Base-by-base conservation (phyloP, 2,888 invertebrate genomes). In the Dusona sp. region DNA sequence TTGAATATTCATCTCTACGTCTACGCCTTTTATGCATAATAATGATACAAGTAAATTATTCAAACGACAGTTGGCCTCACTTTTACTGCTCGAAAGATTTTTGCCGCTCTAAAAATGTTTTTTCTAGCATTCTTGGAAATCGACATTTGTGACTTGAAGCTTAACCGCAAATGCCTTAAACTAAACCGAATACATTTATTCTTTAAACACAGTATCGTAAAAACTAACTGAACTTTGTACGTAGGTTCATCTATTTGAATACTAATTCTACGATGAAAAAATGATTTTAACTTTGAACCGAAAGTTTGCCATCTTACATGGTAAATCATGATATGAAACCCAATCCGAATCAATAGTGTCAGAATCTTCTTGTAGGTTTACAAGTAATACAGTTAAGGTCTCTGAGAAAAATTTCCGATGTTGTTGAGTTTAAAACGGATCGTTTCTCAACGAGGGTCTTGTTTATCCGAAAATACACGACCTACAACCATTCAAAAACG, bases 401-500 rank as follows among this genome's bases (percentile, higher is more conserved):
- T 48, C 33, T 72, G 7, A 29, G 36, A 29, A 9, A 42, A 29
- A 9, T 25, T 72, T 72, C 16, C n/a, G 42, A 54, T 65, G 75
- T 65, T 80, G 11, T 45, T 42, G 16, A 85, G 48, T 1, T 22
- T 54, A 8, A 77, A 25, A 64, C 78, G 25, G 42, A 83, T 78
- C 33, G 33, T 67, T 42, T 78, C 22, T 19, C 83, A n/a, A n/a
- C 11, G 29, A 16, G 25, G 45, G 6, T 70, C 36, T 19, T 72
- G 68, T 68, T 84, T 78, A 25, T 72, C 86, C 84, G 51, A 86
- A 84, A 86, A 84, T 81, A 81, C 78, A 78, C 57, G 80, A 79
- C 45, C 79, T 54, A 74, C 72, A 65, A 72, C 29, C 78, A 61
- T 78, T 68, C 19, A 54, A 72, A 74, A 68, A 51, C 25, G 65